A percentile compares a stretch with the other conserved stretches of the same genome.
Evolutionary conservation across 2,113 vertebrate genomes (phyloP).

Genomic region (Colossoma macropomum): DNA sequence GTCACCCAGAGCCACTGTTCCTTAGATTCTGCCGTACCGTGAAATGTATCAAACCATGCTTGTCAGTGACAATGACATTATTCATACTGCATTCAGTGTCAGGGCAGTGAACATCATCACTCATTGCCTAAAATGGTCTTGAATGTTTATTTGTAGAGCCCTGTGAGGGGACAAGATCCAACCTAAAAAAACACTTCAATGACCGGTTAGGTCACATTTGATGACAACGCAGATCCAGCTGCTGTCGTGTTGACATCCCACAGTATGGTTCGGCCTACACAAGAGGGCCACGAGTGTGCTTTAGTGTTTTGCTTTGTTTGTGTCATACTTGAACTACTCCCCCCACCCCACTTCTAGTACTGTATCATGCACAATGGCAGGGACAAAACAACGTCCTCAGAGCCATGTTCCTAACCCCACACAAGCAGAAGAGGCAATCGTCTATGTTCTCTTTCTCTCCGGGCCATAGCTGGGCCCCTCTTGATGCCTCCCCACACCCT

Average conservation of each 20-base stretch:
- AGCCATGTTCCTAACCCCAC: conserved; percentile 1
- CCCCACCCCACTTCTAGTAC: not conserved
- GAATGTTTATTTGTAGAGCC: conserved; percentile 16
- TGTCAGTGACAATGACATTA: conserved; percentile 36
- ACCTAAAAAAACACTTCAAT: not conserved
- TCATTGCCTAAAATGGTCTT: conserved; percentile 7
- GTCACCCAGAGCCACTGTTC: conserved; percentile 41
- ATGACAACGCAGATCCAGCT: conserved; percentile 20
- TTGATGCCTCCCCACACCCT: conserved; percentile 7
- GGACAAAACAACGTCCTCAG: not conserved
- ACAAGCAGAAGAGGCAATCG: conserved; percentile 22
- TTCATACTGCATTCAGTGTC: conserved; percentile 19
- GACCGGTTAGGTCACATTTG: conserved; percentile 21
- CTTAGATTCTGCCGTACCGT: not conserved
- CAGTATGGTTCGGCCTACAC: not conserved
- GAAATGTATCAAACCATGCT: conserved; percentile 14
- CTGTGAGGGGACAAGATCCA: not conserved
- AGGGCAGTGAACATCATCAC: not conserved
- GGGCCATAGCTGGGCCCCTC: not conserved
- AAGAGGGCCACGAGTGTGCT: not conserved
- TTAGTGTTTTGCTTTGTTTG: conserved; percentile 3
- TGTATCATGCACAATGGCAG: conserved; percentile 1
- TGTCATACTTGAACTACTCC: conserved; percentile 7
- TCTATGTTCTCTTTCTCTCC: conserved; percentile 22
- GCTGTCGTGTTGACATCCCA: not conserved